Evolutionary conservation across 2,888 invertebrate species (phyloP), one percentile per base, ranked within the genome.

Genomic region (Hirudinaria manillensis): DNA sequence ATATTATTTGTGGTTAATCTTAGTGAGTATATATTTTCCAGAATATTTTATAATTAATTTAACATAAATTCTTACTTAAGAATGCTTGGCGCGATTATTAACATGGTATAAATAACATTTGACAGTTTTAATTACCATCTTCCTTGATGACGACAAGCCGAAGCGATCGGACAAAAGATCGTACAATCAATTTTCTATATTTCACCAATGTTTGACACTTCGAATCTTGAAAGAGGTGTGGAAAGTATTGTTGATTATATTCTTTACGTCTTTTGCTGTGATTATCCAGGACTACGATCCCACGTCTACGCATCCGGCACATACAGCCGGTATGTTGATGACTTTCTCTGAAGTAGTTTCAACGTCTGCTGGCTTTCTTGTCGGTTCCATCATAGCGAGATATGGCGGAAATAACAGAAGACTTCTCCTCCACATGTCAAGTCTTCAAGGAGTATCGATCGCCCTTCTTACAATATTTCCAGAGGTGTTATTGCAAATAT

Each of bases 161-260:
- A 21, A 2, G 38, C 10, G 21, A 29, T 24, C 70, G 3, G 61
- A 34, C 10, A 24, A 70, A 70, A 70, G 38, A 36, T 2, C 36
- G 7, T 70, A 4, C 36, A 24, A 3, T 21, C 6, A 21, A 13
- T 36, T 36, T 36, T 36, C 36, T 6, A 36, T 36, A 6, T 6
- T 36, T 32, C 38, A 34, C 2, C 38, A 32, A 29, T 24, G 36
- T 36, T 36, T 36, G 36, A 36, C 36, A 36, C 36, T 36, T 36
- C 36, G 36, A 6, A 6, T 36, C 36, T 36, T 36, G 36, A 36
- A 10, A 36, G 4, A 36, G 10, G 36, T 83, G 16, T 84, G 85
- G 83, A 84, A 85, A 76, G 77, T 85, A 29, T 83, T 85, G 76
- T 76, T 83, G 2, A 78, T 84, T n/a, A 82, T 83, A 71, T 83